A percentile compares a stretch with the other conserved stretches of the same genome.
Conservation (phyloP, 2,113 vertebrate genomes). For the Rhinichthys klamathensis region DNA sequence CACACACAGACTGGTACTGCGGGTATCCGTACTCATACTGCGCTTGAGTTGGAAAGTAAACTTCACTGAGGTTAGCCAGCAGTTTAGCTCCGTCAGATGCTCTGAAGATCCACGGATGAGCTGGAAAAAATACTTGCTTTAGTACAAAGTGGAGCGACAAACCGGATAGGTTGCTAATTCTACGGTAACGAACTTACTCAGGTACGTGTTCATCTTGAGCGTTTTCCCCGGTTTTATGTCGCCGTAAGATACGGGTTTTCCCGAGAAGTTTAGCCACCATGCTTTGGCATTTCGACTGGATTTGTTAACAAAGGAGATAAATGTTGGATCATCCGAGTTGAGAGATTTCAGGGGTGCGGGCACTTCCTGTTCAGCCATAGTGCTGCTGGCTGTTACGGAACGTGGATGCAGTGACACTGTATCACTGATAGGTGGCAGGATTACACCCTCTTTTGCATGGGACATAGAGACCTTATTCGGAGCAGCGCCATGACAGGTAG, state of each 20-base stretch:
- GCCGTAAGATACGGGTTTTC: conserved; percentile 55
- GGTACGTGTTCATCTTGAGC: conserved; percentile 46
- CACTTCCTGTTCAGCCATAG: conserved; percentile 36
- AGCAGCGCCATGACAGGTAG: no score
- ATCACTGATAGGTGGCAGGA: background rate
- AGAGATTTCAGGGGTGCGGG: conserved; percentile 40
- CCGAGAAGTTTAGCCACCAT: conserved; percentile 53
- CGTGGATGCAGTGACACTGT: background rate
- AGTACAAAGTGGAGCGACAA: background rate
- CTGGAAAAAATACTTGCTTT: background rate
- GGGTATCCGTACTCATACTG: conserved; percentile 12
- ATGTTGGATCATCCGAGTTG: conserved; percentile 24
- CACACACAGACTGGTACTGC: background rate
- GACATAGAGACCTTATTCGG: no score
- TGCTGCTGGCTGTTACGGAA: no score
- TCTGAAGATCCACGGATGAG: conserved; percentile 56
- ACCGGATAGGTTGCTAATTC: background rate
- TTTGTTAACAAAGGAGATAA: conserved; percentile 45
- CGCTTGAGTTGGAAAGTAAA: conserved; percentile 46
- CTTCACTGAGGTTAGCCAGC: conserved; percentile 38
- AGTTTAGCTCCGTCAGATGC: conserved; percentile 48
- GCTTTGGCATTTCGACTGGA: conserved; percentile 20
- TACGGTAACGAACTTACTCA: conserved; percentile 50
- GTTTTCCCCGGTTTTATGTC: conserved; percentile 27
- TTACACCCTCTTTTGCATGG: background rate